These are phyloP conservation scores for Elanoides forficatus DNA, from an alignment of 2,113 vertebrate genomes.

Conservation along the genomic window DNA sequence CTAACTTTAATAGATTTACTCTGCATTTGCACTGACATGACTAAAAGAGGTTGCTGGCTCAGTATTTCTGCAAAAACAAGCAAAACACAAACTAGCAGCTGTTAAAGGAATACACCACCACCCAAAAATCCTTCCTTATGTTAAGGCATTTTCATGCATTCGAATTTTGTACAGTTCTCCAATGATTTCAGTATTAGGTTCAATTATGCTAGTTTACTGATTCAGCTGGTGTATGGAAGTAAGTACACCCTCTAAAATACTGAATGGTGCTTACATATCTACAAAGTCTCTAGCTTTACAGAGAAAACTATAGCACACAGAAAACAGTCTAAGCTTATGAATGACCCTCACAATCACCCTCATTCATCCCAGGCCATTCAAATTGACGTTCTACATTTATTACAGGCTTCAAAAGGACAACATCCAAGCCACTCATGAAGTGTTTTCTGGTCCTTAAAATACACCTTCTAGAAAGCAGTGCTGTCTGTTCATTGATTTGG, in stretches of 20 bases:
- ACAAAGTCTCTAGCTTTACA: neutral
- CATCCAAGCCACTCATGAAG: neutral
- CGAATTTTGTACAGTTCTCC: neutral
- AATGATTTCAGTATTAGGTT: neutral
- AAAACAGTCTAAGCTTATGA: neutral
- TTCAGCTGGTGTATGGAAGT: neutral
- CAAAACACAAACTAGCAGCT: constrained; percentile 11
- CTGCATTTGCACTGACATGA: constrained; percentile 10
- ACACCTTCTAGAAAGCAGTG: neutral
- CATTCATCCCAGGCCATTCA: neutral
- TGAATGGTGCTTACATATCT: neutral
- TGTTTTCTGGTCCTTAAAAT: neutral
- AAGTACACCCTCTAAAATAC: neutral
- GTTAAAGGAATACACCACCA: neutral
- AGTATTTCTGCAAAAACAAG: constrained; percentile 30
- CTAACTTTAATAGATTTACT: constrained; percentile 12
- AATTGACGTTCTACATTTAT: neutral
- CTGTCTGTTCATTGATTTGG: neutral
- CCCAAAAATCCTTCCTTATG: neutral
- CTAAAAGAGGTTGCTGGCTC: constrained; percentile 28
- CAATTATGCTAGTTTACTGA: neutral
- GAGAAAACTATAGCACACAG: neutral
- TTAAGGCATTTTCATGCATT: neutral
- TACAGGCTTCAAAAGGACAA: neutral
- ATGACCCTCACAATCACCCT: neutral